Evolutionary conservation across 1,140 invertebrate species (phyloP), one percentile per base, ranked within the genome.

Genomic region (Pogonomyrmex californicus): DNA sequence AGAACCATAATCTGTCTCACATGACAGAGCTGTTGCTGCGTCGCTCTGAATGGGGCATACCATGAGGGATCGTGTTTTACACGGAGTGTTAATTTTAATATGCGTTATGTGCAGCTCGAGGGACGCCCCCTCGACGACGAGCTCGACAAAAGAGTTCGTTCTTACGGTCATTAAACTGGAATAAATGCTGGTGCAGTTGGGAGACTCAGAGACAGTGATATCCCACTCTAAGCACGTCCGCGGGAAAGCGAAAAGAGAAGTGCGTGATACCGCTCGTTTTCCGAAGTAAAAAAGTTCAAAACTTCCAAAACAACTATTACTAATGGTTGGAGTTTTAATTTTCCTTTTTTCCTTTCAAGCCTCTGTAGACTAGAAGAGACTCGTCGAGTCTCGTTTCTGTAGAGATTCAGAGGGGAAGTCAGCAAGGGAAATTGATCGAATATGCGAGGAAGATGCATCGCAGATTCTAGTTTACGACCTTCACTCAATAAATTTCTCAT

Each of bases 71-170:
- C 85, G 81, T 86, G 54, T 62, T 60, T 41, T 76, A 76, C 83
- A 79, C 75, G 41, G 75, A 88, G 76, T 91, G 76, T 91, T 91
- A 89, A 89, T 87, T 91, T 91, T 87, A 87, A 88, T 86, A 78
- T 51, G 66, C 63, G 58, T 83, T 89, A 86, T 83, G 49, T 44
- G 56, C 62, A 79, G 87, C 62, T 44, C 82, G 83, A 82, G 86
- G 56, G 88, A 82, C 66, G 76, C 56, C 23, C 6, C 75, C 56
- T 41, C 65, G 62, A 79, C 63, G 44, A 76, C 47, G 38, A 44
- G 86, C 23, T 78, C 81, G 68, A 85, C 85, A 78, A 87, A 87
- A 87, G 77, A 79, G 85, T 71, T 88, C 82, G 10, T 12, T 41
- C 76, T 82, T 83, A 65, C 33, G 63, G 60, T 77, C 44, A 38